A percentile compares a stretch with the other conserved stretches of the same genome.
These are phyloP conservation scores for Conus betulinus DNA, from an alignment of 1,140 invertebrate species.

Conservation along the genomic window DNA sequence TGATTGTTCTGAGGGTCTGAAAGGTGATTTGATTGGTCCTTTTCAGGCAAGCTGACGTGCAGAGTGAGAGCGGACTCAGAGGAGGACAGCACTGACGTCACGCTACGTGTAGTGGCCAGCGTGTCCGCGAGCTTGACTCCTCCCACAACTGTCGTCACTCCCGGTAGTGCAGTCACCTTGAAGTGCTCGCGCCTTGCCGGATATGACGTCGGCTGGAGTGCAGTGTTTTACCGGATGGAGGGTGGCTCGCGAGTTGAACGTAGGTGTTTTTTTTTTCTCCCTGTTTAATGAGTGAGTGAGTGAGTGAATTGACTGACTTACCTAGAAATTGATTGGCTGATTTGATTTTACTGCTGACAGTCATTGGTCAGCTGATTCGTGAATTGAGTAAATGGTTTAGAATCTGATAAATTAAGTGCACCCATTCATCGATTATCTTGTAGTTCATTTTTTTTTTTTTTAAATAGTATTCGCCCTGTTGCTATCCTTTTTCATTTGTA, in stretches of 20 bases:
- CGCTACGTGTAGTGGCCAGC: not conserved
- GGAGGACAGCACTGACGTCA: not conserved
- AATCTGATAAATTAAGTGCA: no score
- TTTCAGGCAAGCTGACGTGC: slow-evolving; percentile 12
- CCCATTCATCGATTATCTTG: not conserved
- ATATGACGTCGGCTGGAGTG: slow-evolving; percentile 3
- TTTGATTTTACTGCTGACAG: no score
- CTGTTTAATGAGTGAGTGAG: no score
- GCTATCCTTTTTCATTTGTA: not conserved
- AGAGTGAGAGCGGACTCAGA: not conserved
- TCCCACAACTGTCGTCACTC: not conserved
- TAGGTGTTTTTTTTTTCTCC: not conserved
- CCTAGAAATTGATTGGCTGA: no score
- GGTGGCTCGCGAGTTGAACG: not conserved
- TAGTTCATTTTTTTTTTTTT: not conserved
- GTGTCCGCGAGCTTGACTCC: not conserved
- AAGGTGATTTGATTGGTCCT: not conserved
- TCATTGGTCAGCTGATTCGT: no score
- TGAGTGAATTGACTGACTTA: no score
- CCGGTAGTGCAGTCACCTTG: not conserved
- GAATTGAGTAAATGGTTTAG: no score
- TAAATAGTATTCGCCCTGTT: not conserved
- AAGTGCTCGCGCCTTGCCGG: slow-evolving; percentile 7
- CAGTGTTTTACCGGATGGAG: not conserved
- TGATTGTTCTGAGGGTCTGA: not conserved